phyloP scores from a whole-genome alignment of 1,140 invertebrate species.

The Drosophila tani region DNA sequence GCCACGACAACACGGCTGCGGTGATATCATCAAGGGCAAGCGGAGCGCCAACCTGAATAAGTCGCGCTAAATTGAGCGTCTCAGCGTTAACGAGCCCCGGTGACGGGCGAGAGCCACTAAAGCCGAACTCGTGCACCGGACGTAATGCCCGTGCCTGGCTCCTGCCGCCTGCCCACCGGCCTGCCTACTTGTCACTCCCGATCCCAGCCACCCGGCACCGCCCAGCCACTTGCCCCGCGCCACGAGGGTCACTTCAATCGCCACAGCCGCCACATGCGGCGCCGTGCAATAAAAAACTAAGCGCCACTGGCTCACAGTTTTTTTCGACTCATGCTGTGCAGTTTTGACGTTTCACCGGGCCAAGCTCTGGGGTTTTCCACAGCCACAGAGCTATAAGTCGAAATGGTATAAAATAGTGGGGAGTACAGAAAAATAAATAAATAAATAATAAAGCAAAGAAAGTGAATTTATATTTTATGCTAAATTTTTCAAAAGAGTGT shows the following conservation, averaged over 20 bases:
- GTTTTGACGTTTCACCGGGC: slow-evolving; percentile 15
- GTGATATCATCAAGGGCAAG: slow-evolving; percentile 78
- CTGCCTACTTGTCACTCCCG: slow-evolving; percentile 22
- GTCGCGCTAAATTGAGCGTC: slow-evolving; percentile 79
- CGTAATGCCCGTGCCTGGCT: slow-evolving; percentile 67
- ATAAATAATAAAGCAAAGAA: not conserved
- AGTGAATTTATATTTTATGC: too few species aligned
- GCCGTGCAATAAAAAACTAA: slow-evolving; percentile 66
- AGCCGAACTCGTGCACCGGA: slow-evolving; percentile 73
- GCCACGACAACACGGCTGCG: slow-evolving; percentile 36
- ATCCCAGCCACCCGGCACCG: slow-evolving; percentile 19
- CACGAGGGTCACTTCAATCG: slow-evolving; percentile 26
- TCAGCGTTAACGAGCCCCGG: slow-evolving; percentile 75
- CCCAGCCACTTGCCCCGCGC: slow-evolving; percentile 2
- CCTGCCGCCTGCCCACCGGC: slow-evolving; percentile 34
- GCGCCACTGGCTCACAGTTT: slow-evolving; percentile 52
- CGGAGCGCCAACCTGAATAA: slow-evolving; percentile 63
- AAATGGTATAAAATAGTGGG: not conserved
- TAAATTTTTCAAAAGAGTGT: too few species aligned
- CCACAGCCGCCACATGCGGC: slow-evolving; percentile 66
- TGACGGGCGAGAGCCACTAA: slow-evolving; percentile 64
- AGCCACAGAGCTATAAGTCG: not conserved
- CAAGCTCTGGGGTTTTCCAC: slow-evolving; percentile 3
- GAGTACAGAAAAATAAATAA: not conserved
- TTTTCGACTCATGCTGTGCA: slow-evolving; percentile 19